Base-by-base conservation (phyloP, 2,797 vertebrate genomes). In the Ataeniobius toweri region DNA sequence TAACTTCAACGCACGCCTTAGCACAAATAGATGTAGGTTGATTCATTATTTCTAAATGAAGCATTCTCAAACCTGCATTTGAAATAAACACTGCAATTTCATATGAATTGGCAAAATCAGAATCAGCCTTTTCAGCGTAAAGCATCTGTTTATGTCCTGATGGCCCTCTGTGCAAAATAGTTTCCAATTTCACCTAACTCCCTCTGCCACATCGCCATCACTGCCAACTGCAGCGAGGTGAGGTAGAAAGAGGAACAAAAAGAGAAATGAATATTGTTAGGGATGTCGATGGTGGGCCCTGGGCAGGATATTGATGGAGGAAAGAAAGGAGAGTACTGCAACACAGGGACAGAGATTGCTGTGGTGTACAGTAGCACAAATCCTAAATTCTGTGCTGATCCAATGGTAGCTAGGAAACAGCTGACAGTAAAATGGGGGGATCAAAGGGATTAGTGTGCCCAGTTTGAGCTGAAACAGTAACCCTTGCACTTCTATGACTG, bases 351-450 rank as follows among this genome's bases (percentile, higher is more conserved):
- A 90, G 87, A 92, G 90, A 94, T 89, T 93, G 91, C 90, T 92
- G 90, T 84, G 80, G 89, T 90, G 82, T 92, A 93, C 92, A 92
- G 88, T 91, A 90, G 89, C 86, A 85, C 88, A 94, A 94, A 94
- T 95, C 93, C 91, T 61, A 92, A 93, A 94, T 90, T 94, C 91
- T 93, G 91, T 90, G 88, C 89, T 83, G 88, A 94, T 92, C 85
- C 81, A 78, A 87, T 73, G 79, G 90, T 90, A 91, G 92, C 92
- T 93, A 90, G 92, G 93, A 95, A 94, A 95, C 91, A 93, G 94
- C 93, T 95, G 92, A 94, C 93, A 90, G 92, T 92, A 93, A 94
- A 93, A 92, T 90, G 87, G 90, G 85, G 90, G 93, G 90, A 91
- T 93, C 93, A 95, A 85, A 86, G 86, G 87, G 94, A 94, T 94